These are phyloP conservation scores for Etia nguti DNA, from an alignment of 2,113 vertebrate genomes.

Conservation along the genomic window DNA sequence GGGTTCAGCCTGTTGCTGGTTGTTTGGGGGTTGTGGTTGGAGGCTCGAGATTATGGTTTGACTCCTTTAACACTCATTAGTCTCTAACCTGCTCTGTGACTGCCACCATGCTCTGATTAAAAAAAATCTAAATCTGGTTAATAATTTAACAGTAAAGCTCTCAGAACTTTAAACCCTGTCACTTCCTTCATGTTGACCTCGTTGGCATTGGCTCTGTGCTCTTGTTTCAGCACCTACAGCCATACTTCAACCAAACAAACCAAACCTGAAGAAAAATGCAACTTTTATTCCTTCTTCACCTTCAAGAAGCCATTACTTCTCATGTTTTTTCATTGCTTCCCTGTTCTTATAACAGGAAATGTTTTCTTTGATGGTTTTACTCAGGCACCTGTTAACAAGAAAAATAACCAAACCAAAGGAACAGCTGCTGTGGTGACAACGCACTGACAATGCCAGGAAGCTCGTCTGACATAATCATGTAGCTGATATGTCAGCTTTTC, in stretches of 20 bases:
- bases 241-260: background rate
- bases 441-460: background rate
- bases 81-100: background rate
- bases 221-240: background rate
- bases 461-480: background rate
- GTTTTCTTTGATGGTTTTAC: background rate
- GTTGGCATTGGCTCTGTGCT: background rate
- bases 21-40: background rate
- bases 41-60: background rate
- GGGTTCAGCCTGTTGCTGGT: background rate
- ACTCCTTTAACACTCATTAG: background rate
- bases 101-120: background rate
- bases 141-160: background rate
- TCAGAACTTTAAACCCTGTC: background rate
- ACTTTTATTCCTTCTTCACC: accelerated
- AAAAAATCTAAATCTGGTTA: background rate
- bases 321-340: background rate
- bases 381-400: slow-evolving; percentile 3
- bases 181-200: background rate
- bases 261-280: background rate
- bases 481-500: background rate
- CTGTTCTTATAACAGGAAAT: slow-evolving; percentile 25
- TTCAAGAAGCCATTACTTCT: background rate
- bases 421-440: background rate
- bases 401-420: background rate